Percentiles rank a stretch among this genome's conserved stretches.
These are phyloP conservation scores for Solea solea DNA, from an alignment of 2,113 vertebrate genomes.

Conservation along the genomic window DNA sequence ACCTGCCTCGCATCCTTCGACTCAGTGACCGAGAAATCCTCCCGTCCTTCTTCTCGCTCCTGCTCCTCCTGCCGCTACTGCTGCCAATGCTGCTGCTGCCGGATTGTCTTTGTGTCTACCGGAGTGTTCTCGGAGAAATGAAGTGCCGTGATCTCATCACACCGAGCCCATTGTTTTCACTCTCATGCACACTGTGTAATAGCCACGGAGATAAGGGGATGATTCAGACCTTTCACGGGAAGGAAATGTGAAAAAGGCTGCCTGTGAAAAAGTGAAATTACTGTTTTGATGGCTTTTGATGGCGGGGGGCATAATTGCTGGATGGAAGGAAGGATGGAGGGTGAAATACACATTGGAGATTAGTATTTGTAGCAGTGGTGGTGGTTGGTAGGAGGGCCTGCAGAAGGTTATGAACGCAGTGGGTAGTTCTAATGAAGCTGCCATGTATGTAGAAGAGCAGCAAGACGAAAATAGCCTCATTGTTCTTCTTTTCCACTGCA, in stretches of 20 bases:
- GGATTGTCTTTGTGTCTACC: constrained; percentile 65
- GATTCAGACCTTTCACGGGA: constrained; percentile 70
- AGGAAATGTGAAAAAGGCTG: constrained; percentile 68
- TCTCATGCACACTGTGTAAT: constrained; percentile 72
- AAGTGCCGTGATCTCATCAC: constrained; percentile 72
- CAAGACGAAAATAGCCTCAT: constrained; percentile 64
- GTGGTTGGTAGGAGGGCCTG: constrained; percentile 62
- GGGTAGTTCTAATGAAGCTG: constrained; percentile 70
- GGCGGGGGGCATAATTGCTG: constrained; percentile 78
- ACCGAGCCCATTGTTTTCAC: constrained; percentile 74
- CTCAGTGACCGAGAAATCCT: constrained; percentile 69
- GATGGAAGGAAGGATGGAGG: constrained; percentile 67
- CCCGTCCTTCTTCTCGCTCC: background rate
- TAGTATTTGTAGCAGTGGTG: constrained; percentile 65
- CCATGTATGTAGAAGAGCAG: constrained; percentile 50
- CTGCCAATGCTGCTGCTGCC: constrained; percentile 6
- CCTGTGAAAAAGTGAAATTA: constrained; percentile 74
- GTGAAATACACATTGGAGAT: constrained; percentile 61
- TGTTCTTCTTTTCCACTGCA: constrained; percentile 44
- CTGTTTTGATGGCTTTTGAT: constrained; percentile 78
- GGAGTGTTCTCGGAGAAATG: constrained; percentile 65
- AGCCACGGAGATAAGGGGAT: constrained; percentile 75
- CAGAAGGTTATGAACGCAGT: constrained; percentile 62
- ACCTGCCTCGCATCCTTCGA: constrained; percentile 57
- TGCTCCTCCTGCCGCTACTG: too few species aligned